Evolutionary conservation across 2,113 vertebrate genomes (phyloP).

Genomic region (Syngnathus scovelli): DNA sequence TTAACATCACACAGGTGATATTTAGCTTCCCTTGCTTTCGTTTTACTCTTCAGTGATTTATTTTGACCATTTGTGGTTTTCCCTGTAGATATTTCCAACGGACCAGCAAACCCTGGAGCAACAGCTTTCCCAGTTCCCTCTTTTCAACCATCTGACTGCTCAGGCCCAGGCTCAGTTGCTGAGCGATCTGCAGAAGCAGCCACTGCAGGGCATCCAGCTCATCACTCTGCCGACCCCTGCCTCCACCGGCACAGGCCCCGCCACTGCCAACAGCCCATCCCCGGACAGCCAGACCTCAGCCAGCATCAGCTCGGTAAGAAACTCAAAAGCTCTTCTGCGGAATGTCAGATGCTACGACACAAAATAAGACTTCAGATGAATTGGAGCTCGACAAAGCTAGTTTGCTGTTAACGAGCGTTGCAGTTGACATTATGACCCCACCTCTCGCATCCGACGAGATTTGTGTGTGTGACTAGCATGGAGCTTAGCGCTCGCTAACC

Average conservation of each 20-base stretch:
- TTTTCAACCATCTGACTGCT: constrained; percentile 83
- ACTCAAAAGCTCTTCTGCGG: not conserved
- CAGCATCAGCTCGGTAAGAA: constrained; percentile 86
- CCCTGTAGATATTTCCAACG: constrained; percentile 76
- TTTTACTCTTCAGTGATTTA: not conserved
- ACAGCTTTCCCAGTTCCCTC: constrained; percentile 87
- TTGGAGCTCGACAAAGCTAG: not conserved
- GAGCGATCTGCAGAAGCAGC: constrained; percentile 79
- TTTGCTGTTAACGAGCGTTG: not conserved
- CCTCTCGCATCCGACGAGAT: constrained; percentile 23
- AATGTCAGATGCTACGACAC: not conserved
- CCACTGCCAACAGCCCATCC: constrained; percentile 80
- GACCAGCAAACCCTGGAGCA: constrained; percentile 88
- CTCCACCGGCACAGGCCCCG: constrained; percentile 74
- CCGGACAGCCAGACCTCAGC: constrained; percentile 80
- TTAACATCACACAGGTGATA: constrained; percentile 82
- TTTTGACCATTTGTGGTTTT: not conserved
- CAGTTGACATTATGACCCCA: constrained; percentile 5
- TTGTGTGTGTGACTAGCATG: constrained; percentile 69
- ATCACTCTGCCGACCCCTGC: constrained; percentile 79
- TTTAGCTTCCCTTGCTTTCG: not conserved
- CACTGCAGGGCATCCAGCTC: constrained; percentile 75
- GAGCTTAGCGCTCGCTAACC: constrained; percentile 77
- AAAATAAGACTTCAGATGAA: not conserved
- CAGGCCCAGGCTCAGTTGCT: constrained; percentile 79